Percentiles rank a stretch among this genome's conserved stretches.
phyloP scores from a whole-genome alignment of 2,113 vertebrate species.

The Phalacrocorax aristotelis region DNA sequence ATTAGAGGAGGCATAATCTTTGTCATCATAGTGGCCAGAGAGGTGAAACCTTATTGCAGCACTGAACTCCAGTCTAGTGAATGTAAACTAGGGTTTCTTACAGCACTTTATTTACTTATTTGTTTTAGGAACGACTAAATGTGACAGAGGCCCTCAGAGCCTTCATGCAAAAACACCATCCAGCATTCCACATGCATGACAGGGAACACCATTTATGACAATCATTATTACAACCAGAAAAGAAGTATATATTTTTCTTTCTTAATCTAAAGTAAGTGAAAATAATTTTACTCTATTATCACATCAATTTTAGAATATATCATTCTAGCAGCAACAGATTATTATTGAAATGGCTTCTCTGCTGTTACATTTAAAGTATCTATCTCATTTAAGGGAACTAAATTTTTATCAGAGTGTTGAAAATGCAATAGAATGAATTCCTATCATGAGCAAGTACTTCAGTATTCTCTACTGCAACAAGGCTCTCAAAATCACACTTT shows the following conservation, averaged over 20 bases:
- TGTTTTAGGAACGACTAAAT: neutral
- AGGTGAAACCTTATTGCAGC: neutral
- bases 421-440: neutral
- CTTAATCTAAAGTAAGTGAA: neutral
- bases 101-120: neutral
- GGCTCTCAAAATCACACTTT: neutral
- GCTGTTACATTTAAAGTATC: neutral
- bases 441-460: neutral
- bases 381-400: neutral
- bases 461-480: neutral
- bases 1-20: neutral
- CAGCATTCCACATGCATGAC: neutral
- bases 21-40: neutral
- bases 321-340: accelerated
- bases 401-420: neutral
- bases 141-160: neutral
- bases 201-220: neutral
- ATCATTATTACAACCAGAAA: neutral
- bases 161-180: neutral
- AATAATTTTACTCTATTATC: neutral
- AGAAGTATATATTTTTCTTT: neutral
- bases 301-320: neutral
- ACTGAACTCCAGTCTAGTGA: neutral
- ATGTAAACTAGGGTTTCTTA: neutral
- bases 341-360: neutral